phyloP scores from a whole-genome alignment of 2,797 vertebrate species.

The Characodon lateralis region DNA sequence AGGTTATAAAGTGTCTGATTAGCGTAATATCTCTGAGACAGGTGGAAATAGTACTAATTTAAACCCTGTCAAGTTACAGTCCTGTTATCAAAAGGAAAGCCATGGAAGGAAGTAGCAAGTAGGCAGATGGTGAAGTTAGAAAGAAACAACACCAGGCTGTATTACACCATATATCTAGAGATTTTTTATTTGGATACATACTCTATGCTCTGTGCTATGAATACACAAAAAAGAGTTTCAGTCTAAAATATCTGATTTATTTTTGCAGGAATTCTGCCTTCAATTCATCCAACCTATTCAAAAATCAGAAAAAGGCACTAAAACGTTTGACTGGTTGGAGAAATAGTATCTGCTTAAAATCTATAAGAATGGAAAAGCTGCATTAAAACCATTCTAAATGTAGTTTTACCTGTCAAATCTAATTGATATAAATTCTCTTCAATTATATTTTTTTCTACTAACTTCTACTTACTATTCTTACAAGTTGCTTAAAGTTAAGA shows the following conservation, averaged over 20 bases:
- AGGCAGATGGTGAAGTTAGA: slow-evolving; percentile 28
- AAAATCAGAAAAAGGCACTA: not conserved
- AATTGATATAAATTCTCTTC: not conserved
- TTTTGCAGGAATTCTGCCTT: not conserved
- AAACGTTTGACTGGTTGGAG: not conserved
- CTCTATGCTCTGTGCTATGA: not conserved
- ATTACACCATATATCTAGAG: not conserved
- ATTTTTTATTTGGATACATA: not conserved
- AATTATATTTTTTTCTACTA: too few relatives aligned
- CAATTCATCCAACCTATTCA: not conserved
- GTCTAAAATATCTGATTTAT: not conserved
- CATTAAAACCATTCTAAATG: not conserved
- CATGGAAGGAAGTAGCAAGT: not conserved
- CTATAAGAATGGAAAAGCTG: not conserved
- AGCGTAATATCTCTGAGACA: slow-evolving; percentile 23
- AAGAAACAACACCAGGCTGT: slow-evolving; percentile 14
- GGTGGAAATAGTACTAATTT: slow-evolving; percentile 43
- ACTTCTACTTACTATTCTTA: not conserved
- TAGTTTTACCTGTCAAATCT: not conserved
- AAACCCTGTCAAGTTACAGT: slow-evolving; percentile 33
- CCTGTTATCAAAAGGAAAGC: slow-evolving; percentile 16
- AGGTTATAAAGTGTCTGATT: slow-evolving; percentile 17
- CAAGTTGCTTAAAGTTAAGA: slow-evolving; percentile 18
- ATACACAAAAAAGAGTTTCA: not conserved
- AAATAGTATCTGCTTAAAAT: not conserved